Conservation (phyloP, 2,797 vertebrate genomes). For the Ibycter americanus region DNA sequence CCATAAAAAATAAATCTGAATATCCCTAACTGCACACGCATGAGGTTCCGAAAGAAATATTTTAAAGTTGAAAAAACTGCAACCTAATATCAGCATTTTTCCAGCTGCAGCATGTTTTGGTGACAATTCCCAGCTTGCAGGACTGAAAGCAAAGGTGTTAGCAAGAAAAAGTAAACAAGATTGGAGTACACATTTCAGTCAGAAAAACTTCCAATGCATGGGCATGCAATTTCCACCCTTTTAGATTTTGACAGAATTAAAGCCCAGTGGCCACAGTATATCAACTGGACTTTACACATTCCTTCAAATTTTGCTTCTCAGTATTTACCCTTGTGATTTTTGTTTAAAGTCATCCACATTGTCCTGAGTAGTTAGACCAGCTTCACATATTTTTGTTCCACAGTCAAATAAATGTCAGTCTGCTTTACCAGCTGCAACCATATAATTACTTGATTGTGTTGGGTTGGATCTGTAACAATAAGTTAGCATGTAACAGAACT, state of each 20-base stretch:
- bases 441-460: not conserved
- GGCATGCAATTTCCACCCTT: not conserved
- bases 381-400: not conserved
- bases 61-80: not conserved
- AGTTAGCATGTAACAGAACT: not conserved
- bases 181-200: not conserved
- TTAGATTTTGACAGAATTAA: not conserved
- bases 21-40: not conserved
- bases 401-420: slow-evolving; percentile 6
- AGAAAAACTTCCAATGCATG: not conserved
- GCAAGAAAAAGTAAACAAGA: not conserved
- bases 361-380: not conserved
- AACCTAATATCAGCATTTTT: not conserved
- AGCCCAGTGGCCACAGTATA: not conserved
- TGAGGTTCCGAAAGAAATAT: not conserved
- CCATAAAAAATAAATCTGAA: not conserved
- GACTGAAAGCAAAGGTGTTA: not conserved
- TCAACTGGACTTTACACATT: not conserved
- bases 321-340: not conserved
- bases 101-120: not conserved
- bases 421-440: slow-evolving; percentile 32
- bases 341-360: not conserved
- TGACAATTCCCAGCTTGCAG: not conserved
- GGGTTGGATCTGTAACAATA: not conserved
- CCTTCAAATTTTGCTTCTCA: not conserved